Conservation (phyloP, 2,888 invertebrate genomes). For the Rhagophthalmus giganteus region DNA sequence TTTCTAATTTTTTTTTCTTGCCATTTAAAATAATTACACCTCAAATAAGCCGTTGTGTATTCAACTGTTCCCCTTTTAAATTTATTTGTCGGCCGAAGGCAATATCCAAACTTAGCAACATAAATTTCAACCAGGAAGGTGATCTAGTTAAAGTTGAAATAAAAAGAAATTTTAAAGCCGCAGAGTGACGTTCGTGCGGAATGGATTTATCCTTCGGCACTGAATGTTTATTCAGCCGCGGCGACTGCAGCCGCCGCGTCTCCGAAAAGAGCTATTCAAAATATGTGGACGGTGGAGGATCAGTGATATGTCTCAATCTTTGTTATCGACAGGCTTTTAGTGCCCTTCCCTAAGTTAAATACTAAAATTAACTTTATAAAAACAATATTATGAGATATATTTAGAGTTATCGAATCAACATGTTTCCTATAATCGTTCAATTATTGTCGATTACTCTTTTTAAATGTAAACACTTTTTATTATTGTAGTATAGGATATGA, state of each 20-base stretch:
- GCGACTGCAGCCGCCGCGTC: constrained; percentile 34
- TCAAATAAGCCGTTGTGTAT: not conserved
- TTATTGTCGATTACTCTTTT: no score
- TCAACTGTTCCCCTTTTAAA: not conserved
- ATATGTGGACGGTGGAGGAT: constrained; percentile 7
- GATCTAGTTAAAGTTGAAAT: constrained; percentile 3
- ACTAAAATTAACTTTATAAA: not conserved
- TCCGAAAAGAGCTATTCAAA: constrained; percentile 21
- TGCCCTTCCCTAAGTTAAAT: not conserved
- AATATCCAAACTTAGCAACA: not conserved
- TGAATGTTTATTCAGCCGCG: constrained; percentile 45
- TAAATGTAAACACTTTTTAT: no score
- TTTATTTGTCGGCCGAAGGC: no score
- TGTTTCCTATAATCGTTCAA: no score
- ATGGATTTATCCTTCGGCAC: constrained; percentile 44
- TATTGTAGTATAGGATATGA: no score
- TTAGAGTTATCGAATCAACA: no score
- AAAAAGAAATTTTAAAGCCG: constrained; percentile 34
- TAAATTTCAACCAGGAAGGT: not conserved
- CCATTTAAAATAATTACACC: no score
- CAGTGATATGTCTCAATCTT: constrained; percentile 16
- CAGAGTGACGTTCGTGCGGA: constrained; percentile 40
- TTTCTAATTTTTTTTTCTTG: no score
- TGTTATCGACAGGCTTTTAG: not conserved
- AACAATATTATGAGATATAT: no score